These are phyloP conservation scores for Pelosia muscerda DNA, from an alignment of 2,888 invertebrate species.

Conservation along the genomic window DNA sequence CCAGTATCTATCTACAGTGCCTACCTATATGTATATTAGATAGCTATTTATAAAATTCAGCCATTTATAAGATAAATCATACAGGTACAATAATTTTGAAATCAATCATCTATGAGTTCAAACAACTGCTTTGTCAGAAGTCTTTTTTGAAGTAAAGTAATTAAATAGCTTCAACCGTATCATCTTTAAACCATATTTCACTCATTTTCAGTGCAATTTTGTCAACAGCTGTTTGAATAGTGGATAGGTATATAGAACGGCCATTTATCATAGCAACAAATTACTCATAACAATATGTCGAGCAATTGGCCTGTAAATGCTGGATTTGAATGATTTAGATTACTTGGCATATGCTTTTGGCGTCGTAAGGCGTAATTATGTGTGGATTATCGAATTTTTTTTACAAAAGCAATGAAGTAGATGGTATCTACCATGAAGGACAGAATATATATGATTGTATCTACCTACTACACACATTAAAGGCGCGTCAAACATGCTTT, in stretches of 20 bases:
- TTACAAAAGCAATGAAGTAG: background rate
- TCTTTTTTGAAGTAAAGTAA: background rate
- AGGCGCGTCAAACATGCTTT: slow-evolving; percentile 1
- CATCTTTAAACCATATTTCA: background rate
- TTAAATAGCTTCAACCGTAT: background rate
- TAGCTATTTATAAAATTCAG: background rate
- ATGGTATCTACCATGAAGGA: no score
- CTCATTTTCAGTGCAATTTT: slow-evolving; percentile 1
- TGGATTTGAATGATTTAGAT: slow-evolving; percentile 57
- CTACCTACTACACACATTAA: background rate
- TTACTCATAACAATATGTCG: slow-evolving; percentile 40
- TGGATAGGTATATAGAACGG: slow-evolving; percentile 9
- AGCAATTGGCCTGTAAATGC: slow-evolving; percentile 54
- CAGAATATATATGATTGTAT: no score
- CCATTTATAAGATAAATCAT: background rate
- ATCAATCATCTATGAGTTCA: background rate
- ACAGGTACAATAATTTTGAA: background rate
- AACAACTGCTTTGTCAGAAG: background rate
- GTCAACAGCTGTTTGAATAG: background rate
- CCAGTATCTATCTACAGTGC: no score
- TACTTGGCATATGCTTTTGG: slow-evolving; percentile 55
- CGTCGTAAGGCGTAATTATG: background rate
- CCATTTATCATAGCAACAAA: slow-evolving; percentile 41
- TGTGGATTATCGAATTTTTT: background rate
- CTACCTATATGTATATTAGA: no score